phyloP scores from a whole-genome alignment of 1,140 invertebrate genomes.

The Eurosta solidaginis region DNA sequence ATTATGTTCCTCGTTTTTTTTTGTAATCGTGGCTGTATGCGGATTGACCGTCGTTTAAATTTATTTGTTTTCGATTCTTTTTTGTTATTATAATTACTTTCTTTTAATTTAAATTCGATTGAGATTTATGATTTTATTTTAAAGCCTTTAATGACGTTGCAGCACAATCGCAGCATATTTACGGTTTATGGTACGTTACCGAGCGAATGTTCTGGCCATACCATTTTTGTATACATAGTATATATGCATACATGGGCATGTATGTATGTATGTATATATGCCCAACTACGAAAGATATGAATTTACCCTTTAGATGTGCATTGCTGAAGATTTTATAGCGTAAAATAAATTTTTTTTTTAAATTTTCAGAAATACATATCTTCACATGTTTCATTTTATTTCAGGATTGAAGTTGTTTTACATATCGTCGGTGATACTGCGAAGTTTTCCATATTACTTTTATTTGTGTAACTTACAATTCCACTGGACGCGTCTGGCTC shows the following conservation, averaged over 20 bases:
- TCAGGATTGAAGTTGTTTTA: too few species aligned
- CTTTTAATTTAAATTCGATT: neutral
- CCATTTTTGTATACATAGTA: neutral
- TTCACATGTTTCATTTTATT: too few species aligned
- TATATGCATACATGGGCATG: neutral
- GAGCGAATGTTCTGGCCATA: neutral
- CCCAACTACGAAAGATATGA: too few species aligned
- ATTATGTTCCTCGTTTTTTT: conserved; percentile 1
- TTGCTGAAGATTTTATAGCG: too few species aligned
- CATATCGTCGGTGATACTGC: too few species aligned
- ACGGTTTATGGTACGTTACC: neutral
- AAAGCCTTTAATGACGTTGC: neutral
- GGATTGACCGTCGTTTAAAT: neutral
- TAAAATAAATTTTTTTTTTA: too few species aligned
- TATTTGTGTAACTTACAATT: too few species aligned
- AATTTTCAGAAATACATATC: too few species aligned
- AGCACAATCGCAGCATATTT: neutral
- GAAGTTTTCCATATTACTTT: too few species aligned
- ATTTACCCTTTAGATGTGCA: too few species aligned
- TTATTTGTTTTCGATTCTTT: neutral
- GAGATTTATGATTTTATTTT: neutral
- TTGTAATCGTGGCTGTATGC: conserved; percentile 36
- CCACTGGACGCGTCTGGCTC: too few species aligned
- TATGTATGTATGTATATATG: neutral
- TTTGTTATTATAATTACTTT: neutral